phyloP scores from a whole-genome alignment of 2,113 vertebrate species.

The Capra hircus region DNA sequence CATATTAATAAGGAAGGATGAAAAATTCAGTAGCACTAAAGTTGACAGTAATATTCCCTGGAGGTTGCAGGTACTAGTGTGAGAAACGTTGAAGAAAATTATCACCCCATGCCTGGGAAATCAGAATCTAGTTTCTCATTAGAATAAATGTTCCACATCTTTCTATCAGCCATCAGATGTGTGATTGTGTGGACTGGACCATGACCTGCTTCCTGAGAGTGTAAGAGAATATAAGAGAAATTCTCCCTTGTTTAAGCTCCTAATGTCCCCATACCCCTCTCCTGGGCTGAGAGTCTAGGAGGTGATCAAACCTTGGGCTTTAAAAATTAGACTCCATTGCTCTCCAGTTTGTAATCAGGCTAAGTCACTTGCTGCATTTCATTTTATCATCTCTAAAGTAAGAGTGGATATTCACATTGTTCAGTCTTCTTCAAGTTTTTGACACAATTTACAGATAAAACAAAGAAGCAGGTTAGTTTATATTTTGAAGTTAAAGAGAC shows the following conservation, averaged over 20 bases:
- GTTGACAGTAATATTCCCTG: neutral
- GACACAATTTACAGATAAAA: neutral
- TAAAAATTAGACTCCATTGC: neutral
- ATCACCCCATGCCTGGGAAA: neutral
- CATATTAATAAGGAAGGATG: neutral
- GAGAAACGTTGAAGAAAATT: neutral
- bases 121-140: neutral
- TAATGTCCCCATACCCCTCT: rapidly evolving
- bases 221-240: neutral
- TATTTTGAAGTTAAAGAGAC: neutral
- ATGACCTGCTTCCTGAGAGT: neutral
- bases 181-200: neutral
- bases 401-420: neutral
- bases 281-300: neutral
- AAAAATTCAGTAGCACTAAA: neutral
- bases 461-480: neutral
- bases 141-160: neutral
- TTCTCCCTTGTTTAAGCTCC: neutral
- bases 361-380: neutral
- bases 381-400: neutral
- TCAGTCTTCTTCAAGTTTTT: neutral
- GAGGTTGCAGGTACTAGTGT: neutral
- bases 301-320: neutral
- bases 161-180: neutral
- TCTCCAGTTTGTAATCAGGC: neutral